A percentile compares a stretch with the other conserved stretches of the same genome.
These are phyloP conservation scores for Crocallis elinguaria DNA, from an alignment of 2,888 invertebrate genomes.

Conservation along the genomic window DNA sequence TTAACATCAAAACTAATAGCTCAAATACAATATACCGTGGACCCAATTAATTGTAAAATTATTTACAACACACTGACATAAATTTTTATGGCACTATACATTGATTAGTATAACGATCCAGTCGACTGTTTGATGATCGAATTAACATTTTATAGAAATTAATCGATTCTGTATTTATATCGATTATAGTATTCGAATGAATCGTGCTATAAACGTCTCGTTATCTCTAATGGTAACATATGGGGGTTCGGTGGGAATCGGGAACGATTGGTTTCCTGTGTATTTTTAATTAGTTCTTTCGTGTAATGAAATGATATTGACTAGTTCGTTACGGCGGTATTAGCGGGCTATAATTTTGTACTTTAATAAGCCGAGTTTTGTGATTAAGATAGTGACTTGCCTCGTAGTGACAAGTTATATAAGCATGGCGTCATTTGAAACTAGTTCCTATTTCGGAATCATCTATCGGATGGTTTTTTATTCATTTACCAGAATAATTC, in stretches of 20 bases:
- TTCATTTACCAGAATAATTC: too few species aligned
- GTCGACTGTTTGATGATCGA: conserved; percentile 77
- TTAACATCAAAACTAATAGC: conserved; percentile 66
- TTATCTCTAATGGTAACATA: conserved; percentile 79
- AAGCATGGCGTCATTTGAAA: background rate
- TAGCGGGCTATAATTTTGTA: conserved; percentile 11
- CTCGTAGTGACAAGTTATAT: background rate
- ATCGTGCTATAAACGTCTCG: conserved; percentile 76
- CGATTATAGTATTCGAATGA: conserved; percentile 65
- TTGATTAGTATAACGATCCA: conserved; percentile 78
- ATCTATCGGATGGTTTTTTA: too few species aligned
- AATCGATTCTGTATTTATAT: conserved; percentile 75
- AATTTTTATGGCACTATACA: conserved; percentile 74
- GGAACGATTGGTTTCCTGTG: conserved; percentile 69
- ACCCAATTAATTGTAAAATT: conserved; percentile 71
- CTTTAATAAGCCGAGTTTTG: conserved; percentile 18
- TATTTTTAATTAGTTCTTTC: conserved; percentile 61
- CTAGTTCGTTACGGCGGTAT: conserved; percentile 34
- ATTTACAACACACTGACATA: conserved; percentile 67
- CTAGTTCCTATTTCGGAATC: too few species aligned
- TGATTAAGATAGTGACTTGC: conserved; percentile 10
- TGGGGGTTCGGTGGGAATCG: conserved; percentile 65
- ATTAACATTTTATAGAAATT: conserved; percentile 81
- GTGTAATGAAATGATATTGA: conserved; percentile 43
- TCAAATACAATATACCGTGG: conserved; percentile 51